Base-by-base conservation (phyloP, 2,888 invertebrate genomes). In the Galerucella nymphaeae region DNA sequence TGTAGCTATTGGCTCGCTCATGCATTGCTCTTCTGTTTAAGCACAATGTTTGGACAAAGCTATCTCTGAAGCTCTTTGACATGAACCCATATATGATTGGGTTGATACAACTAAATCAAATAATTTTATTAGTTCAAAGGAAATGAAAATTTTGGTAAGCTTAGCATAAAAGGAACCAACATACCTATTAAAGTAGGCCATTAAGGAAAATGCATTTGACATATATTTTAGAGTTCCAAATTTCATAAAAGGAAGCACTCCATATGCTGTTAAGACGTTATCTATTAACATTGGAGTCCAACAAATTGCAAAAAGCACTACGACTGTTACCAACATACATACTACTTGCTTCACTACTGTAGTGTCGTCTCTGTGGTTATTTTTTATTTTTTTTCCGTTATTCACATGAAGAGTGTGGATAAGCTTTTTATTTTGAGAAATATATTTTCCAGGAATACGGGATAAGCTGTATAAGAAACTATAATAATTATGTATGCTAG, bases 61-160 rank as follows among this genome's bases (percentile, higher is more conserved):
- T 89, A 77, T 90, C 89, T 3, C 92, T 86, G 84, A 93, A 93
- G 85, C 90, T 91, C 81, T 90, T 90, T 57, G 93, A 93, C 91
- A 93, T 92, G 85, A 93, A 93, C 38, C 92, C 93, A 83, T 93
- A 93, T 45, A 93, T 89, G 55, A 93, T 89, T 5, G 93, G 93
- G 85, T 93, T 93, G 78, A 93, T 89, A 84, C 92, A 93, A 81
- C 92, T 92, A 81, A 41, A 84, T 84, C 18, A 64, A 76, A 58
- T 41, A 53, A 70, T 67, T 30, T 50, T 11, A 10, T 58, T 58
- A 30, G 30, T 38, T 38, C 30, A 38, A 38, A 38, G 8, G 30
- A 38, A 38, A 38, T 38, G 9, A 38, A 38, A 38, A 38, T 38
- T 8, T 38, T 38, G 30, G 30, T 9, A 38, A 38, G 8, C 30